phyloP scores from a whole-genome alignment of 2,113 vertebrate species.

The Pelmatolapia mariae region DNA sequence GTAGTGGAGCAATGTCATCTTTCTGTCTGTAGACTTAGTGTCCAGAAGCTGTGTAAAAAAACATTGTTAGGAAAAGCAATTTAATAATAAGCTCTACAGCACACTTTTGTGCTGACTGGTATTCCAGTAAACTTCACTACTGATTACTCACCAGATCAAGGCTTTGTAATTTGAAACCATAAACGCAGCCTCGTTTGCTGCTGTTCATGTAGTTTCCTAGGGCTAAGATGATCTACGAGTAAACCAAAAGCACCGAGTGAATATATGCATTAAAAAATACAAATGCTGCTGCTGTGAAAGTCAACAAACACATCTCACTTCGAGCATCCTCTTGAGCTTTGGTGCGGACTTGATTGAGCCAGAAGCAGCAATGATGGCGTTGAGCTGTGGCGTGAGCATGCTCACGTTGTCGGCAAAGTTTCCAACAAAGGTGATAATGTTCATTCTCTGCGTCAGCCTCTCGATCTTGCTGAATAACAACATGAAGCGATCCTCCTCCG shows the following conservation, averaged over 20 bases:
- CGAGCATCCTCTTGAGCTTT: conserved; percentile 90
- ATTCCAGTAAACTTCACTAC: not conserved
- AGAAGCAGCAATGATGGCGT: conserved; percentile 90
- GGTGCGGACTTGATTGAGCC: conserved; percentile 91
- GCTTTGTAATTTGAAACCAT: conserved; percentile 93
- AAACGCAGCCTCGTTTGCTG: conserved; percentile 92
- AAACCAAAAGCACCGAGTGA: not conserved
- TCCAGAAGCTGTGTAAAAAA: conserved; percentile 80
- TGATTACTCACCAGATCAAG: conserved; percentile 74
- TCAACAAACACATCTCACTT: conserved; percentile 67
- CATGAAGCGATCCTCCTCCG: conserved; percentile 94
- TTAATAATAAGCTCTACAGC: not conserved
- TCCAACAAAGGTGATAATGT: conserved; percentile 92
- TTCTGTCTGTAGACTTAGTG: conserved; percentile 97
- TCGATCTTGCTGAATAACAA: conserved; percentile 92
- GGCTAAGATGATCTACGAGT: conserved; percentile 86
- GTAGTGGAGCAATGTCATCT: conserved; percentile 93
- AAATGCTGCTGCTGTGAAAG: not conserved
- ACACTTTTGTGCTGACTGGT: not conserved
- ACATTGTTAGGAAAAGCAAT: not conserved
- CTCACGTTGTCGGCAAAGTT: conserved; percentile 86
- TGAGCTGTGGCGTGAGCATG: conserved; percentile 93
- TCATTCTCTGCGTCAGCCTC: conserved; percentile 90
- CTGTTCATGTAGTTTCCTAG: conserved; percentile 99
- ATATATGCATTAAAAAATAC: not conserved